Conservation (phyloP, 30 jellyfish, hydroid and myxozoan genomes). For the Chironex yamaguchii region DNA sequence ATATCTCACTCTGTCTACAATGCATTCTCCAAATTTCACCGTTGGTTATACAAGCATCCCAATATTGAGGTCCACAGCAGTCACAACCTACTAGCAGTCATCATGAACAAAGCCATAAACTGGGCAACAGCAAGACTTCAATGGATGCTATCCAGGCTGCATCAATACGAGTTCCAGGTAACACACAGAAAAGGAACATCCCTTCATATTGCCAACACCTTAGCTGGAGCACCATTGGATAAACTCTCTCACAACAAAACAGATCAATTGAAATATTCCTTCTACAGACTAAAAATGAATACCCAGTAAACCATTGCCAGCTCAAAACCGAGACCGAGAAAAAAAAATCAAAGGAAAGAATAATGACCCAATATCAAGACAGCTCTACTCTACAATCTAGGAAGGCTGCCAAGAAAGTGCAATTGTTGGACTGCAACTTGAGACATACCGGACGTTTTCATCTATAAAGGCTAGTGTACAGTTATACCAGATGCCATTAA, state of each 20-base stretch:
- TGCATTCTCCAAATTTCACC: constrained; percentile 30
- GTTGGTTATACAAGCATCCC: constrained; percentile 24
- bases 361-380: no score
- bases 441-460: background rate
- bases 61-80: constrained; percentile 3
- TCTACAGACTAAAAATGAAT: no score
- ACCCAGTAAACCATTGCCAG: no score
- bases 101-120: constrained; percentile 40
- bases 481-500: background rate
- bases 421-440: no score
- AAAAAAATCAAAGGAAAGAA: no score
- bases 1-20: background rate
- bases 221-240: background rate
- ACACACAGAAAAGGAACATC: background rate
- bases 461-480: constrained; percentile 25
- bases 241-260: background rate
- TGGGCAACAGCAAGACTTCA: constrained; percentile 12
- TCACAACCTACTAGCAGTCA: background rate
- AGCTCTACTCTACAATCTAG: no score
- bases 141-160: constrained; percentile 12
- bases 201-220: background rate
- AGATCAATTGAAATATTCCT: background rate
- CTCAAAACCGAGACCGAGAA: no score
- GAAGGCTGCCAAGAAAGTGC: no score
- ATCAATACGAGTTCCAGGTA: no score